Evolutionary conservation across 2,888 invertebrate genomes (phyloP), one percentile per base, ranked within the genome.

Genomic region (Hoplodrina blanda): DNA sequence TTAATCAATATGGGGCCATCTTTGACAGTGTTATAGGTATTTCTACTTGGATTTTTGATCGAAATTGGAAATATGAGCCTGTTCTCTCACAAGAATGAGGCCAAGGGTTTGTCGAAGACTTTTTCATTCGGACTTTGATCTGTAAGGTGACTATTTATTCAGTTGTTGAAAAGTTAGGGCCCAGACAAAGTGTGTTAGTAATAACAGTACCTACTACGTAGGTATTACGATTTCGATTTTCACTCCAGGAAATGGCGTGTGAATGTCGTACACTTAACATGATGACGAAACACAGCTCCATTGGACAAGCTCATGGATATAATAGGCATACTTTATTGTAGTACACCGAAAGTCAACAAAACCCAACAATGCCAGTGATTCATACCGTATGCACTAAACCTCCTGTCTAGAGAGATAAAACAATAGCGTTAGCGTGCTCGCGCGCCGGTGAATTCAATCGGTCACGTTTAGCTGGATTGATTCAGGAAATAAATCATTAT

Each of bases 391-490:
- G 76, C 72, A 76, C 69, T 49, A 60, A 70, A 78, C 62, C 69
- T 77, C 62, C 64, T 77, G 69, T 66, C 69, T 73, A 49, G 55
- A 49, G 55, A 73, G 66, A 71, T 71, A 70, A 75, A 81, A 80
- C 82, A 78, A 81, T 80, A 19, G 67, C 41, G 19, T 65, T 80
- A 19, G 67, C 41, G 19, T 65, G 63, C 62, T 68, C 76, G 41
- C 55, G 70, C 69, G 82, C 71, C 68, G 68, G 33, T 50, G 46
- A 62, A 69, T 73, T 54, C 70, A 41, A 72, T 70, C 69, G 59
- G 56, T 72, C 76, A 84, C 76, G 79, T 79, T 74, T 57, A 62
- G 63, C 17, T 63, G 63, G 66, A 75, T 71, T 65, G 52, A 60
- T 75, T 73, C 60, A 73, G 76, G 78, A 75, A 82, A 70, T 57